Evolutionary conservation across 2,113 vertebrate species (phyloP), one percentile per base, ranked within the genome.

Genomic region (Upupa epops): DNA sequence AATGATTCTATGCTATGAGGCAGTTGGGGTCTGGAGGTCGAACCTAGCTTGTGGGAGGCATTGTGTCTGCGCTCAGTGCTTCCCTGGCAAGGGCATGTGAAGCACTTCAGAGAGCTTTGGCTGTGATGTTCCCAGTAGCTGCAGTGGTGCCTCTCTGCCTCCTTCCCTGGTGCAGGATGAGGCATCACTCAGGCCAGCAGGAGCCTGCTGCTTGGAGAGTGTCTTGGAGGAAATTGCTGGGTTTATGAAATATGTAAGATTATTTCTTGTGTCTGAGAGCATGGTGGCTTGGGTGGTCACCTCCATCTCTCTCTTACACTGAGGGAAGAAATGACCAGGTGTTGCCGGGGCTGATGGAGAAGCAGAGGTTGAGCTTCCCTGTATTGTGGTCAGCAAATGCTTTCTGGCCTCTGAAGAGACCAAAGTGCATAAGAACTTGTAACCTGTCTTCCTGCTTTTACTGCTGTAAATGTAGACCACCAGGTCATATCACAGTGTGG

Each of bases 101-200:
- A 1, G 21, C 0, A 1, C 52, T 4, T 65, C 31, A 40, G 40
- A 80, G 40, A 28, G 3, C 5, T 74, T 87, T 68, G 28, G 36
- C 61, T 4, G 0, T 46, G 32, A 21, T 13, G 46, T 31, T 81
- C 24, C 48, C 42, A 49, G 52, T 32, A 48, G 34, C 61, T 6
- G 1, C 2, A 0, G 24, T 5, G 1, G 5, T 45, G 24, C n/a
- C 15, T n/a, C 34, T 29, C 5, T 70, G 31, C 26, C 9, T 58
- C 31, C 55, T 73, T 73, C 26, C n/a, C 36, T 2, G 1, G 5
- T 2, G 5, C 42, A 60, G 37, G 20, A 42, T 3, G 1, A 24
- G 61, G 16, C 42, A 61, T 20, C 17, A 6, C 9, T 75, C 29
- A 8, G 0, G 11, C 17, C 2, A 0, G 1, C 0, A 5, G 29